Conservation (phyloP, 2,797 vertebrate genomes). For the Rhincodon typus region DNA sequence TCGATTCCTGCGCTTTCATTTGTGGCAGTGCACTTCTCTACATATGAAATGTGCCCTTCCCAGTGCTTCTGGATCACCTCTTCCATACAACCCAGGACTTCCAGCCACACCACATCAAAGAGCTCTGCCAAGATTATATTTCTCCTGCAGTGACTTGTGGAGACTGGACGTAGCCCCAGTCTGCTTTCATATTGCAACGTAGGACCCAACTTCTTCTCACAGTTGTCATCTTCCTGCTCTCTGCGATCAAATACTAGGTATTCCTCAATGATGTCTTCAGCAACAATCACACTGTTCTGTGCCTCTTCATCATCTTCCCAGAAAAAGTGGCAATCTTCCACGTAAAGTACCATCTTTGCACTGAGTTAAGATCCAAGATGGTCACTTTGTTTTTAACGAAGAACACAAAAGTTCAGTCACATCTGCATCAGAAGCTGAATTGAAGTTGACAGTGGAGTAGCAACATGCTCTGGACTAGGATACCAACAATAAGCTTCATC, state of each 20-base stretch:
- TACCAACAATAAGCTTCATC: slow-evolving; percentile 84
- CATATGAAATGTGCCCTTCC: slow-evolving; percentile 67
- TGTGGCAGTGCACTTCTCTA: not conserved
- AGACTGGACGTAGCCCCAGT: slow-evolving; percentile 73
- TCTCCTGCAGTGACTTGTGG: slow-evolving; percentile 74
- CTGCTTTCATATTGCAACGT: slow-evolving; percentile 55
- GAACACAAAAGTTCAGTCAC: slow-evolving; percentile 3
- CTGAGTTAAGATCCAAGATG: not conserved
- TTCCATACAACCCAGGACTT: slow-evolving; percentile 79
- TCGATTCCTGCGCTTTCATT: not conserved
- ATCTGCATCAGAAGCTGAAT: not conserved
- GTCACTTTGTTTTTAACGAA: not conserved
- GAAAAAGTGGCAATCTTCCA: not conserved
- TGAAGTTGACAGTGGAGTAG: not conserved
- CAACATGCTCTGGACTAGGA: slow-evolving; percentile 52
- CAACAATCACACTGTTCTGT: slow-evolving; percentile 62
- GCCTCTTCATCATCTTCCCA: slow-evolving; percentile 52
- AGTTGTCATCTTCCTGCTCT: slow-evolving; percentile 71
- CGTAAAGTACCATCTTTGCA: not conserved
- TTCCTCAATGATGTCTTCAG: slow-evolving; percentile 85
- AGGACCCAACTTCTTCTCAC: slow-evolving; percentile 54
- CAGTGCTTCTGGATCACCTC: slow-evolving; percentile 78
- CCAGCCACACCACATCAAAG: slow-evolving; percentile 85
- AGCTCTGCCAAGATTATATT: slow-evolving; percentile 78
- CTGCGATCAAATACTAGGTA: slow-evolving; percentile 83